Evolutionary conservation across 2,888 invertebrate species (phyloP).

Genomic region (Drosophila neoperkinsi): DNA sequence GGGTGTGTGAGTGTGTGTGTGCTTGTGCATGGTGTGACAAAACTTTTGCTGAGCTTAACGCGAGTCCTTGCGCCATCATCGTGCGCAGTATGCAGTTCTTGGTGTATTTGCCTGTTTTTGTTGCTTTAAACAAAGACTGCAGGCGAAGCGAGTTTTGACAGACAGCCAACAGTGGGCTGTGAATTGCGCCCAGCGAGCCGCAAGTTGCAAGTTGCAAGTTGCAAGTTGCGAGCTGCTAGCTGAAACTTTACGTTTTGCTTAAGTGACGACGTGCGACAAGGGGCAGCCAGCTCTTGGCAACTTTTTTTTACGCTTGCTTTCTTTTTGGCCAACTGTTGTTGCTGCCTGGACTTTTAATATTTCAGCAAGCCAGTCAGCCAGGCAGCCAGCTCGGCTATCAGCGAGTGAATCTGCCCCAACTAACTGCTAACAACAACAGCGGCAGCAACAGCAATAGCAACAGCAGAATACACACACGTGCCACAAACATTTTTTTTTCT

Average conservation of each 20-base stretch:
- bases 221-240: slow-evolving; percentile 20
- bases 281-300: slow-evolving; percentile 45
- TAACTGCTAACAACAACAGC: slow-evolving; percentile 38
- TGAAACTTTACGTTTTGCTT: slow-evolving; percentile 69
- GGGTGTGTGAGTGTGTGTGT: slow-evolving; percentile 34
- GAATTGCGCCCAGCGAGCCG: slow-evolving; percentile 8
- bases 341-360: slow-evolving; percentile 69
- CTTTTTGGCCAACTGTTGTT: slow-evolving; percentile 30
- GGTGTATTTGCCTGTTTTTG: slow-evolving; percentile 22
- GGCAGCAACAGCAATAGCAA: slow-evolving; percentile 12
- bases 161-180: slow-evolving; percentile 33
- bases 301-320: slow-evolving; percentile 3
- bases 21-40: slow-evolving; percentile 48
- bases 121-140: slow-evolving; percentile 66
- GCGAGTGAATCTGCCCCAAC: slow-evolving; percentile 30
- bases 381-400: slow-evolving; percentile 22
- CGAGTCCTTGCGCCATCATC: slow-evolving; percentile 49
- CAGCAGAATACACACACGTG: slow-evolving; percentile 39
- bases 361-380: slow-evolving; percentile 53
- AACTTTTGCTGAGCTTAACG: slow-evolving; percentile 70
- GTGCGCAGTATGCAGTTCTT: slow-evolving; percentile 26
- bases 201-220: slow-evolving; percentile 6
- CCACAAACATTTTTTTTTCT: slow-evolving; percentile 13
- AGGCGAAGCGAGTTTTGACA: slow-evolving; percentile 40
- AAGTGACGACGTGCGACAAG: slow-evolving; percentile 78